A percentile compares a stretch with the other conserved stretches of the same genome.
These are phyloP conservation scores for Australoheros facetus DNA, from an alignment of 2,797 vertebrate species.

Conservation along the genomic window DNA sequence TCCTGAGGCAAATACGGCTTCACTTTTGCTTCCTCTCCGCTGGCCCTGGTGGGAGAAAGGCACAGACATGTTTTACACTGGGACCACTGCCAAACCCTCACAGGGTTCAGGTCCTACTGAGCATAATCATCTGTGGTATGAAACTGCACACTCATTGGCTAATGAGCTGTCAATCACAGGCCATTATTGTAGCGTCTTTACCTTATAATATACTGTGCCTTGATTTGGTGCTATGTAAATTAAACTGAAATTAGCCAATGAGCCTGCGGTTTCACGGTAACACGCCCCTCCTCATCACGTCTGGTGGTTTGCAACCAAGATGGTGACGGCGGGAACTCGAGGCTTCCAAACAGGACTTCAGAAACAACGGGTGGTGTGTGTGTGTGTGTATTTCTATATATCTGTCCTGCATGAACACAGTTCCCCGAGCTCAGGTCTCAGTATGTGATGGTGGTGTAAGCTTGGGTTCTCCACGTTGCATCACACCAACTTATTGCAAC, in stretches of 20 bases:
- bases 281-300: too few relatives aligned
- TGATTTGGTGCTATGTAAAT: too few relatives aligned
- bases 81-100: too few relatives aligned
- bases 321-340: not conserved
- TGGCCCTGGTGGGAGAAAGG: constrained; percentile 82
- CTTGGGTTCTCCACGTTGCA: not conserved
- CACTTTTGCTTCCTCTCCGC: constrained; percentile 94
- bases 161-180: not conserved
- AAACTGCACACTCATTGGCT: not conserved
- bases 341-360: too few relatives aligned
- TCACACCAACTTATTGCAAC: not conserved
- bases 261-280: too few relatives aligned
- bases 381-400: too few relatives aligned
- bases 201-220: too few relatives aligned
- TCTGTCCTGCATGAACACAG: not conserved
- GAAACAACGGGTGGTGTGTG: too few relatives aligned
- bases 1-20: constrained; percentile 93
- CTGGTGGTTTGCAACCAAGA: too few relatives aligned
- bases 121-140: not conserved
- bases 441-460: not conserved
- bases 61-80: not conserved
- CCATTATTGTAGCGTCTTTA: too few relatives aligned
- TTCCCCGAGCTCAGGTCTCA: not conserved
- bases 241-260: not conserved
- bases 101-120: too few relatives aligned